These are phyloP conservation scores for Hydrozoanthus tunicans DNA, from an alignment of 64 coral and sea anemone species.

Conservation along the genomic window DNA sequence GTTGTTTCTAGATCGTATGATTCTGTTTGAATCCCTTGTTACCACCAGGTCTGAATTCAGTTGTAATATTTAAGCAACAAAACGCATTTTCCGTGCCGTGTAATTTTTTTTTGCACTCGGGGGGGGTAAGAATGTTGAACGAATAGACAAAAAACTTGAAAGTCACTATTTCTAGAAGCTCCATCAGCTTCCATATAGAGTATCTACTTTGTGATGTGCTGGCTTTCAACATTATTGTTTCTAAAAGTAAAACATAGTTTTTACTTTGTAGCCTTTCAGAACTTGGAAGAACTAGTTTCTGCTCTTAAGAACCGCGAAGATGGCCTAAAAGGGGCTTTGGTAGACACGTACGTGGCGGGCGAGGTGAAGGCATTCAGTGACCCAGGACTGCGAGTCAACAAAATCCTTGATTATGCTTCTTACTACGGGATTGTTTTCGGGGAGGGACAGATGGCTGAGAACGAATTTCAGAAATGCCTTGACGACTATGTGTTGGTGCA, in stretches of 20 bases:
- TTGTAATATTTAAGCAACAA: no score
- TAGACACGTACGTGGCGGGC: slow-evolving; percentile 95
- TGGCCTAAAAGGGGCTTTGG: slow-evolving; percentile 73
- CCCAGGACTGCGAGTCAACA: slow-evolving; percentile 72
- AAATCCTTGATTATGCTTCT: slow-evolving; percentile 84
- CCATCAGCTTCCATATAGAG: no score
- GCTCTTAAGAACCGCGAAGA: slow-evolving; percentile 64
- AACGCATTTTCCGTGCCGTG: no score
- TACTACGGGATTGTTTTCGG: slow-evolving; percentile 92
- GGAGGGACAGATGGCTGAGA: slow-evolving; percentile 46
- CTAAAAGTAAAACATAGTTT: not conserved
- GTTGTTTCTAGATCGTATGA: not conserved
- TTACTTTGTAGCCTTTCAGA: slow-evolving; percentile 45
- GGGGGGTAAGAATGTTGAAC: no score
- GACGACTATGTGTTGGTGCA: slow-evolving; percentile 66
- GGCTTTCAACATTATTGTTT: no score
- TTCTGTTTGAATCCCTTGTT: no score
- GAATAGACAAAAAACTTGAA: no score
- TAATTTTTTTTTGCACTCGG: no score
- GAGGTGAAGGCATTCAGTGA: slow-evolving; percentile 51
- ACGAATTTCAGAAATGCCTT: slow-evolving; percentile 71
- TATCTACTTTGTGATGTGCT: no score
- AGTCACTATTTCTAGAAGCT: no score
- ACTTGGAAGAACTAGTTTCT: slow-evolving; percentile 29
- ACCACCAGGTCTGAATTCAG: no score